phyloP scores from a whole-genome alignment of 2,797 vertebrate species.

The Chelonia mydas region DNA sequence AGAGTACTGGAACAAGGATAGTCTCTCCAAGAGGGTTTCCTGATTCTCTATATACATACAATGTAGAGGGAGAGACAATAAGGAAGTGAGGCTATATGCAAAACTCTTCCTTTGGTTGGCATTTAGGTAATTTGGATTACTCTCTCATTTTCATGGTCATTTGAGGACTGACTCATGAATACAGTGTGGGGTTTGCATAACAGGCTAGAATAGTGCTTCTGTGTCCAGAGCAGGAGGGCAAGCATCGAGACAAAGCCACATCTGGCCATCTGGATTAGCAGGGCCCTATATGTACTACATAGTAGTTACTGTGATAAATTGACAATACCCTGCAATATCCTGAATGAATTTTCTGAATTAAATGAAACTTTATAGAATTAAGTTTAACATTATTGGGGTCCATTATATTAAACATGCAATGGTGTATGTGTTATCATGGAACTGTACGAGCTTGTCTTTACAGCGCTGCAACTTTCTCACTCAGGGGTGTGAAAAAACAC shows the following conservation, averaged over 20 bases:
- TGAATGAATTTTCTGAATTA: no score
- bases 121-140: background rate
- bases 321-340: no score
- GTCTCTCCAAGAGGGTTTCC: background rate
- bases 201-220: background rate
- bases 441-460: no score
- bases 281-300: background rate
- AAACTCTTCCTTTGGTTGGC: background rate
- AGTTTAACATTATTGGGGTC: no score
- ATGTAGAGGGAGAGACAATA: background rate
- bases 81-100: rapidly evolving
- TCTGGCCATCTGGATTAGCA: background rate
- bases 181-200: rapidly evolving
- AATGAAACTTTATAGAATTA: no score
- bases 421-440: no score
- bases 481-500: no score
- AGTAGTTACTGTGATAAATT: no score
- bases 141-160: background rate
- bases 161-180: rapidly evolving
- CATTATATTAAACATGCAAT: no score
- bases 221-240: no score
- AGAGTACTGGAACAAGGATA: background rate
- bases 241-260: background rate
- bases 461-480: no score
- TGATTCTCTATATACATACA: no score